These are phyloP conservation scores for Lepisosteus oculatus DNA, from an alignment of 2,113 vertebrate genomes.

Conservation along the genomic window DNA sequence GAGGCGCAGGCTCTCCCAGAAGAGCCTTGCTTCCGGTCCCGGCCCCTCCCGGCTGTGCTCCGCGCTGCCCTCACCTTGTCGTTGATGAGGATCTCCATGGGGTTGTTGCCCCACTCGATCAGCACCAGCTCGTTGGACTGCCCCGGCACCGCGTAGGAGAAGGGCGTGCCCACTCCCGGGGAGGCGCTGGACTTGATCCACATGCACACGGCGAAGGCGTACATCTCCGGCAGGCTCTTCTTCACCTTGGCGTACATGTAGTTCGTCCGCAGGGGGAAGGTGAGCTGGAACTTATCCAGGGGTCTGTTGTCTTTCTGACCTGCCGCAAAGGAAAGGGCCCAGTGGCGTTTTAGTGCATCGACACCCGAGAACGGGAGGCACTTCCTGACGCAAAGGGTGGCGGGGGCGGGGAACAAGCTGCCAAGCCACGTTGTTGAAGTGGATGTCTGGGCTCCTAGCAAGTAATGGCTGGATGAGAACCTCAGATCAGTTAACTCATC, in stretches of 20 bases:
- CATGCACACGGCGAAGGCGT: constrained; percentile 90
- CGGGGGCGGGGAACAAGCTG: too few species aligned
- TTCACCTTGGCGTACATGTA: constrained; percentile 98
- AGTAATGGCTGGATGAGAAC: too few species aligned
- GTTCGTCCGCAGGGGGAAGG: constrained; percentile 90
- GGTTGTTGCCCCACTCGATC: constrained; percentile 95
- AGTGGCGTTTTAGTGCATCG: background rate
- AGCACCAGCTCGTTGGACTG: constrained; percentile 95
- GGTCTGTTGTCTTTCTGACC: constrained; percentile 89
- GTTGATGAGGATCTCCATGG: constrained; percentile 95
- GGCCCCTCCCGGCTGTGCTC: too few species aligned
- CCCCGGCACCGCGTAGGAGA: constrained; percentile 88
- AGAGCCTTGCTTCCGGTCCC: too few species aligned
- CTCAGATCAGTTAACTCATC: too few species aligned
- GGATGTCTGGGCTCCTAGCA: too few species aligned
- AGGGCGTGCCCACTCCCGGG: constrained; percentile 88
- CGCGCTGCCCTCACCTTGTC: constrained; percentile 77
- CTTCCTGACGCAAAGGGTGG: background rate
- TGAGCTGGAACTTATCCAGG: constrained; percentile 88
- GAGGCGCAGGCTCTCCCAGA: too few species aligned
- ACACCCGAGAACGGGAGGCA: background rate
- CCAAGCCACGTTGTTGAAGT: too few species aligned
- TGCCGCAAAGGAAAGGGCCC: constrained; percentile 33
- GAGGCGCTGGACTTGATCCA: constrained; percentile 95
- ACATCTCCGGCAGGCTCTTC: constrained; percentile 94